These are phyloP conservation scores for Apostichopus leukothele DNA, from an alignment of 53 echinoderm and acorn worm species.

Conservation along the genomic window DNA sequence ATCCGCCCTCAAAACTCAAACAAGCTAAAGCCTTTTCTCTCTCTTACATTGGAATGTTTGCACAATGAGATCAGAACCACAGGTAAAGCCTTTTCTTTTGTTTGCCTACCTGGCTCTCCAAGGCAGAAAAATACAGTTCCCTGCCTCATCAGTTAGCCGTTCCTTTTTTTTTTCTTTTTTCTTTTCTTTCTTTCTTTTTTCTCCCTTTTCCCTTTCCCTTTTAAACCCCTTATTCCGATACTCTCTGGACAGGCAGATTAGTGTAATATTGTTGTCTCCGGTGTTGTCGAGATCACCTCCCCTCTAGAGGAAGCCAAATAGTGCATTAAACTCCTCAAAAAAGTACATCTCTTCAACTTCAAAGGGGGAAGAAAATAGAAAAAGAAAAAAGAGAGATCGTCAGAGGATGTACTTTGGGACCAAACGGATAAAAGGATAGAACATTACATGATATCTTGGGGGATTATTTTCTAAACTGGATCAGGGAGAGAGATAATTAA, in stretches of 20 bases:
- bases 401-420: constrained; percentile 47
- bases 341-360: constrained; percentile 26
- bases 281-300: constrained; percentile 23
- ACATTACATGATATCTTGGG: constrained; percentile 44
- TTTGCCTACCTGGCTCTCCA: constrained; percentile 46
- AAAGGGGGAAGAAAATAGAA: background rate
- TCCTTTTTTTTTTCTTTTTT: background rate
- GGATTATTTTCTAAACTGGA: constrained; percentile 46
- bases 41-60: constrained; percentile 35
- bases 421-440: constrained; percentile 44
- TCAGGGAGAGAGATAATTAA: constrained; percentile 43
- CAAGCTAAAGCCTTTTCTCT: constrained; percentile 40
- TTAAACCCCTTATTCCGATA: constrained; percentile 23
- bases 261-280: constrained; percentile 40
- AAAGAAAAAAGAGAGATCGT: background rate
- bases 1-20: constrained; percentile 44
- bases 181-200: background rate
- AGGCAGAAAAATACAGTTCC: constrained; percentile 44
- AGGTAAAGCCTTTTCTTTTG: constrained; percentile 39
- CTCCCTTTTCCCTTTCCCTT: background rate
- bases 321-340: constrained; percentile 49
- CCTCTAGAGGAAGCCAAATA: constrained; percentile 23
- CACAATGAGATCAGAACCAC: constrained; percentile 42
- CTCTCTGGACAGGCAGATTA: constrained; percentile 45
- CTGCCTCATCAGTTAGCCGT: background rate